phyloP scores from a whole-genome alignment of 2,888 invertebrate genomes.

The Andrena chrysosceles region DNA sequence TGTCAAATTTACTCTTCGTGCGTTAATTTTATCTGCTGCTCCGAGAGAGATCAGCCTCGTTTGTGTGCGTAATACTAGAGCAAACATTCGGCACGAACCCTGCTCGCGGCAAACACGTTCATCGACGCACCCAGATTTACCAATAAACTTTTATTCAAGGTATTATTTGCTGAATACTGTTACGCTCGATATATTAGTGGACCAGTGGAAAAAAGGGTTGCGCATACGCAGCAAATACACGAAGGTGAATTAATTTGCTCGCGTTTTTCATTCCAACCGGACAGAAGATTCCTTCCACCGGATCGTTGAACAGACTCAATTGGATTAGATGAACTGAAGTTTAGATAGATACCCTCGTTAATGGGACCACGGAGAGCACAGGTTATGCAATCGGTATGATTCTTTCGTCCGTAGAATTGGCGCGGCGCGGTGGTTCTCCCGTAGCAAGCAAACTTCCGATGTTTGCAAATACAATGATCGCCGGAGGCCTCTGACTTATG shows the following conservation, averaged over 20 bases:
- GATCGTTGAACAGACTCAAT: too few species aligned
- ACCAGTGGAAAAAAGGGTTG: background rate
- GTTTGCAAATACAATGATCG: constrained; percentile 78
- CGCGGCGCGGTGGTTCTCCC: constrained; percentile 52
- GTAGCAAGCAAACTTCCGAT: constrained; percentile 72
- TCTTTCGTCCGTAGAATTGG: constrained; percentile 21
- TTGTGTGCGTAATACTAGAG: constrained; percentile 24
- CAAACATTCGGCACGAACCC: constrained; percentile 47
- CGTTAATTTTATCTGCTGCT: constrained; percentile 41
- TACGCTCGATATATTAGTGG: constrained; percentile 8
- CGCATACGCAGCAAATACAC: background rate
- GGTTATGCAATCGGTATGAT: constrained; percentile 12
- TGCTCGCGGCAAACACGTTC: constrained; percentile 36
- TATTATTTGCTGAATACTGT: constrained; percentile 36
- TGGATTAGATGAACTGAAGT: too few species aligned
- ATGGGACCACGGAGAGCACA: background rate
- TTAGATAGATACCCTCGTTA: background rate
- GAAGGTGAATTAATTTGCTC: background rate
- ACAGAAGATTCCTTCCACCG: background rate
- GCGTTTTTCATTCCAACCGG: background rate
- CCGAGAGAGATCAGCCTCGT: background rate
- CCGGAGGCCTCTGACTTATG: constrained; percentile 76
- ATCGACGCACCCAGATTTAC: constrained; percentile 24
- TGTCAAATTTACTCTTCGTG: constrained; percentile 43
- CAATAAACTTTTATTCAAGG: constrained; percentile 48